phyloP scores from a whole-genome alignment of 2,797 vertebrate genomes.

The Typhlichthys subterraneus region DNA sequence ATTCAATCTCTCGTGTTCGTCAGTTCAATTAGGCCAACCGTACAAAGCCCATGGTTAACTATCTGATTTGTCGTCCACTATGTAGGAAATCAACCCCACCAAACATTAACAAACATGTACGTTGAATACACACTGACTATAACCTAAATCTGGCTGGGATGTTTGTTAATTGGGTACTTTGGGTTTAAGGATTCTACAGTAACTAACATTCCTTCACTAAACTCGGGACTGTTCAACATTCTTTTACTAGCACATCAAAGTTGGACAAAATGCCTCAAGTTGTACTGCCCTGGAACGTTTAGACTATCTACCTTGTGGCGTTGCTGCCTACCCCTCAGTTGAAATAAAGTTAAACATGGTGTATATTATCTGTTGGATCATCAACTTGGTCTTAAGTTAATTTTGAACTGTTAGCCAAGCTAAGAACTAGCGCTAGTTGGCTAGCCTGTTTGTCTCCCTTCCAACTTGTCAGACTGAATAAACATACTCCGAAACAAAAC shows the following conservation, averaged over 20 bases:
- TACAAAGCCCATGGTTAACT: too few species aligned
- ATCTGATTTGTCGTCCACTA: too few species aligned
- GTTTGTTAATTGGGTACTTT: not conserved
- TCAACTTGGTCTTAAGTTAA: slow-evolving; percentile 56
- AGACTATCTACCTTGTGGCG: not conserved
- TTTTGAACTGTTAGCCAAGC: slow-evolving; percentile 18
- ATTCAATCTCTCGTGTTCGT: slow-evolving; percentile 27
- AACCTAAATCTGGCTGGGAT: not conserved
- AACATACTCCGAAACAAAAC: not conserved
- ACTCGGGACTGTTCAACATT: slow-evolving; percentile 43
- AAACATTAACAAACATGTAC: too few species aligned
- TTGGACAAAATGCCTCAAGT: not conserved
- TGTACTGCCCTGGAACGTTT: accelerated
- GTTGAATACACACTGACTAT: not conserved
- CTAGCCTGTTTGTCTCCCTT: slow-evolving; percentile 33
- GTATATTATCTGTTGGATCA: not conserved
- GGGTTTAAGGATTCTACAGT: too few species aligned
- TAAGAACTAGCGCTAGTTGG: slow-evolving; percentile 23
- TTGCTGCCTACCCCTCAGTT: too few species aligned
- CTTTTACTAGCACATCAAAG: too few species aligned
- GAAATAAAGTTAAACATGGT: accelerated
- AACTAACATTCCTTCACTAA: slow-evolving; percentile 68
- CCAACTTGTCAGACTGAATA: slow-evolving; percentile 27
- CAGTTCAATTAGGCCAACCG: not conserved
- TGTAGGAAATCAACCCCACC: too few species aligned